Evolutionary conservation across 2,113 vertebrate species (phyloP).

Genomic region (Crotalus viridis): DNA sequence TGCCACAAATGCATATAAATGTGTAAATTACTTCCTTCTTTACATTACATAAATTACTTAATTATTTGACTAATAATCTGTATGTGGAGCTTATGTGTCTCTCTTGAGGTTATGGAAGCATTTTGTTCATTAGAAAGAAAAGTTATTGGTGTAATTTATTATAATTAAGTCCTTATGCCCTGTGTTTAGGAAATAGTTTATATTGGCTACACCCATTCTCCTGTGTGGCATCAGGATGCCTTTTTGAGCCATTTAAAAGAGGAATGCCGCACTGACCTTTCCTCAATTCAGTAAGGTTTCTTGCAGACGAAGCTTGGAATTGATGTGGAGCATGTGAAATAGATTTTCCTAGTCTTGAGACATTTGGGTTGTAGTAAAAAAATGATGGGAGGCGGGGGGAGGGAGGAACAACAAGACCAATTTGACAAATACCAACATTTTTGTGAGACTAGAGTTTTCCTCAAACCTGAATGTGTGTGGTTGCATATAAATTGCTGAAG

Average conservation of each 20-base stretch:
- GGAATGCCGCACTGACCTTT: constrained; percentile 21
- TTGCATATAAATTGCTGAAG: constrained; percentile 21
- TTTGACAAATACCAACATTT: constrained; percentile 25
- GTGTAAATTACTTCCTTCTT: not conserved
- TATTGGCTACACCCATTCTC: constrained; percentile 28
- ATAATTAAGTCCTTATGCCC: constrained; percentile 24
- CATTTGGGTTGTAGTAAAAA: constrained; percentile 5
- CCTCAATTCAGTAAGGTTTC: constrained; percentile 3
- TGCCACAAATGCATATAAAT: not conserved
- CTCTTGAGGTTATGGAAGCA: constrained; percentile 16
- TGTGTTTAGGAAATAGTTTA: constrained; percentile 41
- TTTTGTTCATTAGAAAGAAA: constrained; percentile 33
- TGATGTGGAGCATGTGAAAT: constrained; percentile 16
- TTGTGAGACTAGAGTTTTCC: not conserved
- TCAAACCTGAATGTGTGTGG: constrained; percentile 16
- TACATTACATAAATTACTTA: constrained; percentile 3
- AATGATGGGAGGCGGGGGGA: constrained; percentile 4
- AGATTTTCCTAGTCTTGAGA: constrained; percentile 1
- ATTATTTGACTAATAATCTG: not conserved
- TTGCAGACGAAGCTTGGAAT: constrained; percentile 13
- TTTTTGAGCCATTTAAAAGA: constrained; percentile 38
- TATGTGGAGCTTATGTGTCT: not conserved
- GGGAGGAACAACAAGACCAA: constrained; percentile 7
- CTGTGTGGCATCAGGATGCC: constrained; percentile 20
- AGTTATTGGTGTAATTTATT: constrained; percentile 33